Evolutionary conservation across 2,888 invertebrate genomes (phyloP).

Genomic region (Drosophila helvetica): DNA sequence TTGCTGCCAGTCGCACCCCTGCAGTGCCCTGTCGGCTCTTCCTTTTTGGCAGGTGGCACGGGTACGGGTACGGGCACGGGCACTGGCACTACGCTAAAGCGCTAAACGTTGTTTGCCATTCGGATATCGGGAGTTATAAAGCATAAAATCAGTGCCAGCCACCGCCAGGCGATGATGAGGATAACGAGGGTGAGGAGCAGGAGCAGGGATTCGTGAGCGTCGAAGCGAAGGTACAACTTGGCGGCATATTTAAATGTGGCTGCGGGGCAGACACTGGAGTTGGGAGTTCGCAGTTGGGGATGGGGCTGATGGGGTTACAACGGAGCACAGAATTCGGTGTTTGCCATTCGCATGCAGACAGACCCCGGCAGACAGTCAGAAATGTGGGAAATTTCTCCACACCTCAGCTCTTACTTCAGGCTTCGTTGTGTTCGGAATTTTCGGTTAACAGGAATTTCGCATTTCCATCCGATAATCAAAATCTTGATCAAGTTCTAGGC

Average conservation of each 20-base stretch:
- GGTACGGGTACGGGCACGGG: constrained; percentile 59
- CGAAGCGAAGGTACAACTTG: constrained; percentile 62
- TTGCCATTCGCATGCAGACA: constrained; percentile 50
- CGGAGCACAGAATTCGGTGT: constrained; percentile 36
- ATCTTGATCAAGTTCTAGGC: constrained; percentile 73
- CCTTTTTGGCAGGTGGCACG: constrained; percentile 29
- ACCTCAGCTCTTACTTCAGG: constrained; percentile 14
- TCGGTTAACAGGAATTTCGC: constrained; percentile 79
- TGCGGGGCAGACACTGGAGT: constrained; percentile 68
- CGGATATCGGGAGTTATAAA: constrained; percentile 83
- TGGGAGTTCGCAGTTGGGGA: constrained; percentile 11
- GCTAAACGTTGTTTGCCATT: constrained; percentile 73
- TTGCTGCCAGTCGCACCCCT: constrained; percentile 35
- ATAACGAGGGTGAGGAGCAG: constrained; percentile 18
- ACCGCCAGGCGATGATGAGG: constrained; percentile 41
- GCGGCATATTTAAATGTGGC: constrained; percentile 77
- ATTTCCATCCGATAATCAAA: constrained; percentile 78
- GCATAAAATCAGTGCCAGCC: constrained; percentile 82
- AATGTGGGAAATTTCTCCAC: constrained; percentile 65
- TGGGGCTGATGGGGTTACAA: constrained; percentile 4
- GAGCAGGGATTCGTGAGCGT: constrained; percentile 34
- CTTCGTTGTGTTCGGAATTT: constrained; percentile 56
- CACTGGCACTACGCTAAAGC: constrained; percentile 67
- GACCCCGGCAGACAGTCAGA: constrained; percentile 69
- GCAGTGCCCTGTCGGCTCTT: no score